phyloP scores from a whole-genome alignment of 2,113 vertebrate species.

The Hippocampus comes region DNA sequence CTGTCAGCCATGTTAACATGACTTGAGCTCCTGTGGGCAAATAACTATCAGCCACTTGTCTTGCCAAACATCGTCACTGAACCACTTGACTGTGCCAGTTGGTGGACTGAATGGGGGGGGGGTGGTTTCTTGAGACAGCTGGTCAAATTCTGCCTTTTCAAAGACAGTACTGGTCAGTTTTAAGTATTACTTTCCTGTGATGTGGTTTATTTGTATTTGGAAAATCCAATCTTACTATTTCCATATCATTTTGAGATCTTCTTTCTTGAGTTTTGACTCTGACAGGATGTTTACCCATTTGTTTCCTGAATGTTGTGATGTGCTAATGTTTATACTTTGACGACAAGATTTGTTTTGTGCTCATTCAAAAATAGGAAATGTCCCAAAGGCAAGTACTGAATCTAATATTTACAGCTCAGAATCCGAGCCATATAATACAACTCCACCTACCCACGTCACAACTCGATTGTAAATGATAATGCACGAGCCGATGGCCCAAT shows the following conservation, averaged over 20 bases:
- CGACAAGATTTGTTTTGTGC: conserved; percentile 12
- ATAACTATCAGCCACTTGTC: conserved; percentile 18
- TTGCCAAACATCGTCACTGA: conserved; percentile 10
- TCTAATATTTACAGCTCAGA: conserved; percentile 18
- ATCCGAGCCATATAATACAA: conserved; percentile 4
- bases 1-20: conserved; percentile 25
- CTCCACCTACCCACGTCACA: conserved; percentile 2
- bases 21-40: conserved; percentile 12
- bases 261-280: neutral
- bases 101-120: neutral
- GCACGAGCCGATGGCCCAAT: conserved; percentile 6
- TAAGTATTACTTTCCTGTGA: neutral
- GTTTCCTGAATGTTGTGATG: conserved; percentile 1
- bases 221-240: neutral
- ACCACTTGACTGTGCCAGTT: conserved; percentile 15
- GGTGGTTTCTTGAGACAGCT: neutral
- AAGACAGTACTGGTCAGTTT: neutral
- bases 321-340: conserved; percentile 4
- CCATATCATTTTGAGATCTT: neutral
- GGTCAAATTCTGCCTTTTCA: neutral
- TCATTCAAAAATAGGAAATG: conserved; percentile 5
- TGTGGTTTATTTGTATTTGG: no score
- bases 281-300: neutral
- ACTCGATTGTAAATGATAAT: conserved; percentile 18
- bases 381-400: conserved; percentile 14